Evolutionary conservation across 2,113 vertebrate species (phyloP), one percentile per base, ranked within the genome.

Genomic region (Barnardius zonarius): DNA sequence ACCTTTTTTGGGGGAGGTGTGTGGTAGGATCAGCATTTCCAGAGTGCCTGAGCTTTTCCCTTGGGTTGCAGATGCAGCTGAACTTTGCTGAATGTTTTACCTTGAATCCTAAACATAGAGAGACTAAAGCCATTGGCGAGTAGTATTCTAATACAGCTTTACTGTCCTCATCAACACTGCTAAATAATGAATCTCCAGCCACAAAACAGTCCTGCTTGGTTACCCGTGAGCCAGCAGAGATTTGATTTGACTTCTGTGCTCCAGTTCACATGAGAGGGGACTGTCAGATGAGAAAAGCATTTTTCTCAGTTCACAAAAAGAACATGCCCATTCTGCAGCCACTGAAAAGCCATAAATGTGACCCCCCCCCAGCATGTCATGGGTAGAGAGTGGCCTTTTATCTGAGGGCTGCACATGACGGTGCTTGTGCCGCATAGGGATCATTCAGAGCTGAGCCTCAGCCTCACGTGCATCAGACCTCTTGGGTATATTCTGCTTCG

Each of bases 1-100:
- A 3, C 16, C 35, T 5, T 80, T 44, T 27, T 9, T 0, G 2
- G 11, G 8, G 13, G 5, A 76, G 5, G 3, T 31, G 18, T 31
- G 5, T 67, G 13, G 15, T 59, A 4, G 28, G 16, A 68, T 77
- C 10, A 76, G 41, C n/a, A 55, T 66, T 94, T 67, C 66, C 33
- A 37, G 67, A 13, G 17, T 51, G 24, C 31, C 44, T 64, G n/a
- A 41, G 7, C 9, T 30, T 81, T 83, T 51, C 33, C 17, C 14
- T 8, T 52, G 35, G 6, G 23, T 19, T 86, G 54, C 61, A 77
- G 28, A 54, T 7, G 3, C 66, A 48, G 13, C 9, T 86, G 51
- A 55, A 66, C 23, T 76, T 43, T 27, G 14, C 25, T 64, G 25
- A 27, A 5, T 31, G 4, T 66, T 91, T 69, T 28, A 19, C 23